Evolutionary conservation across 2,888 invertebrate genomes (phyloP).

Genomic region (Blera fallax): DNA sequence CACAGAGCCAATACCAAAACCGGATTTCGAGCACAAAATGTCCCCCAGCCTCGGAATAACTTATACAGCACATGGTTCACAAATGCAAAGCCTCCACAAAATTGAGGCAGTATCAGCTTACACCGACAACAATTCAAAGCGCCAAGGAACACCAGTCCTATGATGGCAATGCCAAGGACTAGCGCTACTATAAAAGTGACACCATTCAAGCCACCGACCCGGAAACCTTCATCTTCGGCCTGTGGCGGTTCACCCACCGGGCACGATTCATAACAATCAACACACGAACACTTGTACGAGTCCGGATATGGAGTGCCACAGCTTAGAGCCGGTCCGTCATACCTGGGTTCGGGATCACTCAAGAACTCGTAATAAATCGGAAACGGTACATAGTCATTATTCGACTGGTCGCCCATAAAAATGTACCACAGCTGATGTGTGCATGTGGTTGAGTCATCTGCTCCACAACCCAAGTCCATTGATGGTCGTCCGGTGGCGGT

Average conservation of each 20-base stretch:
- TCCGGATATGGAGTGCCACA: constrained; percentile 85
- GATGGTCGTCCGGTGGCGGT: constrained; percentile 89
- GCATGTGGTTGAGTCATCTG: constrained; percentile 86
- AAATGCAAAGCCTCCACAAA: constrained; percentile 78
- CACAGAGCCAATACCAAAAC: constrained; percentile 85
- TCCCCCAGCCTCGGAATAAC: constrained; percentile 82
- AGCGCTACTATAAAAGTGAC: constrained; percentile 85
- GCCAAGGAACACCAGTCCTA: constrained; percentile 77
- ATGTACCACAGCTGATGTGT: constrained; percentile 85
- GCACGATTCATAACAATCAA: constrained; percentile 88
- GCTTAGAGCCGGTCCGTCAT: constrained; percentile 82
- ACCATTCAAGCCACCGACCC: constrained; percentile 85
- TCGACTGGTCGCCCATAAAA: constrained; percentile 84
- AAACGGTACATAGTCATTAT: constrained; percentile 85
- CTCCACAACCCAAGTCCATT: constrained; percentile 90
- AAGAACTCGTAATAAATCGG: constrained; percentile 84
- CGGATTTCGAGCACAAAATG: constrained; percentile 86
- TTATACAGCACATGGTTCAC: constrained; percentile 77
- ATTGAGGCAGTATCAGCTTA: constrained; percentile 74
- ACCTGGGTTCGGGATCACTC: constrained; percentile 77
- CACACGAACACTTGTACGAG: constrained; percentile 88
- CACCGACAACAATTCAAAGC: constrained; percentile 66
- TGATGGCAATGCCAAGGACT: constrained; percentile 81
- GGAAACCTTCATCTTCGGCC: constrained; percentile 81
- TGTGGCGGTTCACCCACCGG: constrained; percentile 82